A percentile compares a stretch with the other conserved stretches of the same genome.
These are phyloP conservation scores for Caenorhabditis angaria DNA, from an alignment of 2,888 invertebrate species.

Conservation along the genomic window DNA sequence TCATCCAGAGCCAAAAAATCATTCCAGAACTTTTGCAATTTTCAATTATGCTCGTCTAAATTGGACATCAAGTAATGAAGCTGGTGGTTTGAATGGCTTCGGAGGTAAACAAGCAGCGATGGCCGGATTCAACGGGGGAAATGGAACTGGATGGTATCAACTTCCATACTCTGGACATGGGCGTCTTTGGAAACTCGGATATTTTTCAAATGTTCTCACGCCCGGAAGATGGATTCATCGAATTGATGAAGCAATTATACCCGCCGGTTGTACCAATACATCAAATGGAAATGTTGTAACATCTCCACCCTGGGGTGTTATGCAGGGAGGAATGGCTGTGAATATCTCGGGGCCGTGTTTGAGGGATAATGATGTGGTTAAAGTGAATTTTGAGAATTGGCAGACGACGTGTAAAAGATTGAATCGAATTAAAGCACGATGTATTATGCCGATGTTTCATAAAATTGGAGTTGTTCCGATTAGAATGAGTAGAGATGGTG, in stretches of 20 bases:
- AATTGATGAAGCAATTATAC: constrained; percentile 82
- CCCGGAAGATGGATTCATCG: constrained; percentile 88
- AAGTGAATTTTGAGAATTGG: constrained; percentile 62
- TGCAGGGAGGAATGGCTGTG: constrained; percentile 94
- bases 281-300: constrained; percentile 63
- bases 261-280: constrained; percentile 66
- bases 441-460: constrained; percentile 70
- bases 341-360: constrained; percentile 97
- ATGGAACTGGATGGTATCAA: constrained; percentile 79
- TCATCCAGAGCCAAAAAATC: too few species aligned
- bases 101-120: constrained; percentile 66
- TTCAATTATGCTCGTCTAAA: constrained; percentile 90
- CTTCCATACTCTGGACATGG: constrained; percentile 74
- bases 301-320: constrained; percentile 93
- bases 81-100: constrained; percentile 76
- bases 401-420: constrained; percentile 58
- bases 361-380: constrained; percentile 80
- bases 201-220: constrained; percentile 70
- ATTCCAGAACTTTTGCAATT: constrained; percentile 85
- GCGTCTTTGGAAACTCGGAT: constrained; percentile 77
- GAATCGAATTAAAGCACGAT: constrained; percentile 63
- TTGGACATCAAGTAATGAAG: constrained; percentile 91
- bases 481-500: constrained; percentile 70
- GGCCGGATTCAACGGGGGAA: constrained; percentile 94
- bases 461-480: constrained; percentile 68